phyloP scores from a whole-genome alignment of 1,140 invertebrate species.

The Drosophila arizonae region DNA sequence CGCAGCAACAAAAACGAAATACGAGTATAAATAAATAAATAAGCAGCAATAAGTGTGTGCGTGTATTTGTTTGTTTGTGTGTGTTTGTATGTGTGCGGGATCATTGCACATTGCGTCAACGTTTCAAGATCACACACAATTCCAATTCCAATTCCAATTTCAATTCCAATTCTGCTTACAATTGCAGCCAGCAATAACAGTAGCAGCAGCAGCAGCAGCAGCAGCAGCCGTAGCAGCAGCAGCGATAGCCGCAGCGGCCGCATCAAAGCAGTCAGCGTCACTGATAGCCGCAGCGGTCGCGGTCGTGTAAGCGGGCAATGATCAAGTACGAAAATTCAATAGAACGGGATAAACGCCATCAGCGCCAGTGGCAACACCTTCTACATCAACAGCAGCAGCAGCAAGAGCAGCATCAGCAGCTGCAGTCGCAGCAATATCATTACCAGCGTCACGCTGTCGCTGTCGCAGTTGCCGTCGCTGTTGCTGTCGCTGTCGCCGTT shows the following conservation, averaged over 20 bases:
- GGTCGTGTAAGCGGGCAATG: conserved; percentile 39
- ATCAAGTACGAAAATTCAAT: conserved; percentile 60
- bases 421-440: conserved; percentile 11
- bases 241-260: background rate
- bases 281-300: conserved; percentile 25
- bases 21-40: conserved; percentile 50
- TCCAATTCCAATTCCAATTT: conserved; percentile 29
- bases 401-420: too few species aligned
- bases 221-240: background rate
- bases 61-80: conserved; percentile 31
- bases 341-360: conserved; percentile 33
- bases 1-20: conserved; percentile 53
- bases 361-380: conserved; percentile 16
- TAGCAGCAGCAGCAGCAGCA: conserved; percentile 1
- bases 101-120: conserved; percentile 80
- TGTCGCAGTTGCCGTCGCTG: conserved; percentile 8
- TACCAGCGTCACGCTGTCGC: conserved; percentile 15
- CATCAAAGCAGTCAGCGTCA: conserved; percentile 15
- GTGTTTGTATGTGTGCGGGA: conserved; percentile 60
- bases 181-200: conserved; percentile 12
- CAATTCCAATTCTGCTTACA: conserved; percentile 35
- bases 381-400: conserved; percentile 11
- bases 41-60: conserved; percentile 33
- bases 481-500: conserved; percentile 12
- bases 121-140: conserved; percentile 79